A percentile compares a stretch with the other conserved stretches of the same genome.
Conservation (phyloP, 2,888 invertebrate species). For the Steinernema hermaphroditum region DNA sequence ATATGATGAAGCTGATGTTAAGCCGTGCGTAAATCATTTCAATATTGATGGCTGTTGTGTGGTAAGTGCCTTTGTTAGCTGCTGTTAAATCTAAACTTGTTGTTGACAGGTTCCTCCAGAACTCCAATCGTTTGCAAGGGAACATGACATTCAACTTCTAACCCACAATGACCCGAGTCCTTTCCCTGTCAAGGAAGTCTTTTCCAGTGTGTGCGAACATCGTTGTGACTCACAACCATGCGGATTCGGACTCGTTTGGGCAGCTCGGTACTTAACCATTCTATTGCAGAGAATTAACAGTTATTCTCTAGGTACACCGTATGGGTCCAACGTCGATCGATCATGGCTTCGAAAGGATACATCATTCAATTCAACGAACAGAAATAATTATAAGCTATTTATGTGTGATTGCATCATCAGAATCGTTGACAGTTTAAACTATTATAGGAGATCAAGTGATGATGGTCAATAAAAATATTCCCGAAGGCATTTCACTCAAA, state of each 20-base stretch:
- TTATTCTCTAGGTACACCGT: conserved; percentile 54
- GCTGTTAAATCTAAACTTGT: too few species aligned
- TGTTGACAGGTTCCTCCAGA: conserved; percentile 76
- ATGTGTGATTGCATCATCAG: too few species aligned
- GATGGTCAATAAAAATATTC: too few species aligned
- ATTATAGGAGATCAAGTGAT: too few species aligned
- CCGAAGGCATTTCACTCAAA: too few species aligned
- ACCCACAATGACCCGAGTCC: conserved; percentile 88
- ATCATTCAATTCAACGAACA: conserved; percentile 51
- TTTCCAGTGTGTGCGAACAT: conserved; percentile 53
- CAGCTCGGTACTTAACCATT: conserved; percentile 47
- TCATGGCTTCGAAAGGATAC: conserved; percentile 65
- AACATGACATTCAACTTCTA: conserved; percentile 85
- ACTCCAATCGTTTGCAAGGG: conserved; percentile 84
- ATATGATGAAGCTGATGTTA: conserved; percentile 44
- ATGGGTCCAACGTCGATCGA: conserved; percentile 64
- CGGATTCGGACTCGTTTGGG: conserved; percentile 46
- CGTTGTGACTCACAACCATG: conserved; percentile 17
- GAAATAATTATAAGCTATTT: neutral
- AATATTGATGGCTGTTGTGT: conserved; percentile 64
- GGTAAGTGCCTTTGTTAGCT: too few species aligned
- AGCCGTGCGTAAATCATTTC: conserved; percentile 63
- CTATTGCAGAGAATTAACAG: neutral
- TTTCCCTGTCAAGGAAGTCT: conserved; percentile 61
- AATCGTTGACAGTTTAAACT: too few species aligned